A percentile compares a stretch with the other conserved stretches of the same genome.
Conservation (phyloP, 2,113 vertebrate genomes). For the Jaculus jaculus region DNA sequence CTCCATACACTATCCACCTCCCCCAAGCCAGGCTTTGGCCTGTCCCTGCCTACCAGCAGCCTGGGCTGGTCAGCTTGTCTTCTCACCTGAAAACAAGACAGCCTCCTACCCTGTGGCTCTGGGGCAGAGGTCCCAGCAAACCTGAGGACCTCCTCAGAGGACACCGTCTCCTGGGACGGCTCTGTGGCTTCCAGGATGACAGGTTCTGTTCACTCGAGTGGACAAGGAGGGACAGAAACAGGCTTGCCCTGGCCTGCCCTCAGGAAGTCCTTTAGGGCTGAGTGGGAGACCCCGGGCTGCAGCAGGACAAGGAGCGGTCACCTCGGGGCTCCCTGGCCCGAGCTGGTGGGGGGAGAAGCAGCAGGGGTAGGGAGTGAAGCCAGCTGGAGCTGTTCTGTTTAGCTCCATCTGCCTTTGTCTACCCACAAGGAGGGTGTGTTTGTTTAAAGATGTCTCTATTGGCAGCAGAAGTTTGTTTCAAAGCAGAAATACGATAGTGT, state of each 20-base stretch:
- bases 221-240: no score
- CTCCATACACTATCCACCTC: no score
- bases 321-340: background rate
- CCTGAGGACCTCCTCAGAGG: background rate
- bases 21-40: fast-evolving
- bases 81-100: background rate
- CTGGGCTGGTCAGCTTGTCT: background rate
- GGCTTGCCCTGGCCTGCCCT: background rate
- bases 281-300: background rate
- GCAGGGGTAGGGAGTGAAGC: background rate
- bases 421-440: background rate
- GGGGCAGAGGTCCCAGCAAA: background rate
- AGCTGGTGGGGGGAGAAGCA: background rate
- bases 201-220: background rate
- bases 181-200: background rate
- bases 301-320: background rate
- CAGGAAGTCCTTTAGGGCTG: background rate
- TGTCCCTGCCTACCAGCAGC: no score
- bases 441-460: background rate
- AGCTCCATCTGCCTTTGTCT: background rate
- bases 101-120: background rate
- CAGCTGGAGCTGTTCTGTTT: background rate
- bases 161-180: background rate
- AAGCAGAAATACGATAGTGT: background rate
- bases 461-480: background rate